Evolutionary conservation across 2,888 invertebrate species (phyloP), one percentile per base, ranked within the genome.

Genomic region (Phania funesta): DNA sequence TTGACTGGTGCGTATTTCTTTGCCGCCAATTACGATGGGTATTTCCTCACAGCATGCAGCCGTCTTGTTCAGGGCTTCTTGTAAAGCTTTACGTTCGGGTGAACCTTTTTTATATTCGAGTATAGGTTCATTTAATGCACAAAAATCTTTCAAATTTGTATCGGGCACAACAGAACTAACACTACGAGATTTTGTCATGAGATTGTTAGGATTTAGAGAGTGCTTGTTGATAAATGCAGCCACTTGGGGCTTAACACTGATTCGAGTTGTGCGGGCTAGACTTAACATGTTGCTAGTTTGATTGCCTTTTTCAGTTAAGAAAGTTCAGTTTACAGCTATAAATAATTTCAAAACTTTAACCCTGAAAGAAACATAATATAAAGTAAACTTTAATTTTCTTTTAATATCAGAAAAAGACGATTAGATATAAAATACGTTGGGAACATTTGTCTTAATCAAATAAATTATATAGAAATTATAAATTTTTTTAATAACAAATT

Each of bases 11-110:
- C 93, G 93, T 86, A 95, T 94, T 88, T 95, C 95, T 90, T 99
- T 93, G 85, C 95, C 95, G n/a, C 98, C 99, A 89, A 99, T 97
- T n/a, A 99, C 94, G 89, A 99, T 95, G 8, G 99, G 99, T 80
- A 99, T 94, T 85, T 99, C 98, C 88, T 95, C 95, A 77, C 94
- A 94, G 74, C 92, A 92, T 24, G 92, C 90, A 11, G 94, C 92
- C 84, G 94, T 93, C 80, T 93, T 92, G 81, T 94, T 92, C 48
- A 99, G 91, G 54, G 95, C 95, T 62, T 92, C 92, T 84, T 94
- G 93, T 35, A 99, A 91, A 54, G 94, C 94, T 64, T 92, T 90
- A 75, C 98, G 93, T 91, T 99, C 99, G 71, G 93, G 91, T 83
- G 97, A 97, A 58, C 96, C 96, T 83, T 95, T 94, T 83, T 94